Evolutionary conservation across 2,113 vertebrate genomes (phyloP).

Genomic region (Leptodactylus fuscus): DNA sequence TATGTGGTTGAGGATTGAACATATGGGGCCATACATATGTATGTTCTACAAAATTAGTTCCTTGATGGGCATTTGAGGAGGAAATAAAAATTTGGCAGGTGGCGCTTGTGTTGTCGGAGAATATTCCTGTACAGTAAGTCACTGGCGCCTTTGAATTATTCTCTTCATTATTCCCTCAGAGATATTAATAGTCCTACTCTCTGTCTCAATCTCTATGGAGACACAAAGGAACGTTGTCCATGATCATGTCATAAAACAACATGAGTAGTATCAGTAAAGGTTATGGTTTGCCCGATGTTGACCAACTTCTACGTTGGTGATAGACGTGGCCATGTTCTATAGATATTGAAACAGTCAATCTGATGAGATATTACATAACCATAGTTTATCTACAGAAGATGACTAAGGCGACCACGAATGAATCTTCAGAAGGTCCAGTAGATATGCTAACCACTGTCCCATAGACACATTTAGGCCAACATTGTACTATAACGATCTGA

Average conservation of each 20-base stretch:
- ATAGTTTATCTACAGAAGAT: no score
- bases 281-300: background rate
- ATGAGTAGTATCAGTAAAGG: background rate
- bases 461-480: no score
- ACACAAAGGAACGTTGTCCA: background rate
- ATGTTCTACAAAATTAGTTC: background rate
- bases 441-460: no score
- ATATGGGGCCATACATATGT: background rate
- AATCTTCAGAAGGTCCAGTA: no score
- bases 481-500: no score
- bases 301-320: background rate
- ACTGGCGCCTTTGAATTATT: background rate
- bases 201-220: background rate
- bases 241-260: background rate
- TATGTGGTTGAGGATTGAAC: no score
- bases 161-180: background rate
- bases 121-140: background rate
- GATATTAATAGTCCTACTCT: background rate
- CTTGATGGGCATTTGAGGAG: background rate
- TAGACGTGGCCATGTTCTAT: background rate
- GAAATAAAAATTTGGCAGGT: background rate
- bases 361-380: background rate
- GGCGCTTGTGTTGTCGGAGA: conserved; percentile 5
- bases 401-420: no score
- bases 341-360: background rate